Percentiles rank a stretch among this genome's conserved stretches.
Evolutionary conservation across 2,797 vertebrate genomes (phyloP).

Genomic region (Strix occidentalis): DNA sequence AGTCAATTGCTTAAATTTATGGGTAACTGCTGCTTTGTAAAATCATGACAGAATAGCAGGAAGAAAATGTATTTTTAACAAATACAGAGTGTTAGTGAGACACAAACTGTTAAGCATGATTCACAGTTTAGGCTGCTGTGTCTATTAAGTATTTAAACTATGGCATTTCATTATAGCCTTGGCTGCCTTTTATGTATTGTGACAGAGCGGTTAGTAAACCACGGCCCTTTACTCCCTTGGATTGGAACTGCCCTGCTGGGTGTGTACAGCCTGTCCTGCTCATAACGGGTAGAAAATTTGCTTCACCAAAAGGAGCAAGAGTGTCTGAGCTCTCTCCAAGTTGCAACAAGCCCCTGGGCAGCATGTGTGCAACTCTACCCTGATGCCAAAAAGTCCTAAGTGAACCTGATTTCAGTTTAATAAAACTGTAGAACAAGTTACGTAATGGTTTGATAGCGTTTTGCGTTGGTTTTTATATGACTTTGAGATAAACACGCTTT

Average conservation of each 20-base stretch:
- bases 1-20: neutral
- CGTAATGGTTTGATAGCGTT: neutral
- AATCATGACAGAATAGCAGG: neutral
- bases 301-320: neutral
- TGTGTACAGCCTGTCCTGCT: neutral
- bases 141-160: neutral
- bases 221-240: neutral
- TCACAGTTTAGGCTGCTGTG: neutral
- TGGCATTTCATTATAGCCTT: neutral
- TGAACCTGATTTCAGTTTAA: neutral
- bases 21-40: neutral
- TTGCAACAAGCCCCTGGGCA: neutral
- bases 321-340: neutral
- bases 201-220: neutral
- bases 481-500: neutral
- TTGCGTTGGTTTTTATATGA: neutral
- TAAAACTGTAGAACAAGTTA: neutral
- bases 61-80: neutral
- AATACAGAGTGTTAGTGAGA: neutral
- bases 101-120: neutral
- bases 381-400: neutral
- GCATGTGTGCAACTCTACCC: neutral
- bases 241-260: neutral
- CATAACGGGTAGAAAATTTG: neutral
- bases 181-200: neutral